Evolutionary conservation across 1,140 invertebrate genomes (phyloP).

Genomic region (Stratiolaelaps scimitus): DNA sequence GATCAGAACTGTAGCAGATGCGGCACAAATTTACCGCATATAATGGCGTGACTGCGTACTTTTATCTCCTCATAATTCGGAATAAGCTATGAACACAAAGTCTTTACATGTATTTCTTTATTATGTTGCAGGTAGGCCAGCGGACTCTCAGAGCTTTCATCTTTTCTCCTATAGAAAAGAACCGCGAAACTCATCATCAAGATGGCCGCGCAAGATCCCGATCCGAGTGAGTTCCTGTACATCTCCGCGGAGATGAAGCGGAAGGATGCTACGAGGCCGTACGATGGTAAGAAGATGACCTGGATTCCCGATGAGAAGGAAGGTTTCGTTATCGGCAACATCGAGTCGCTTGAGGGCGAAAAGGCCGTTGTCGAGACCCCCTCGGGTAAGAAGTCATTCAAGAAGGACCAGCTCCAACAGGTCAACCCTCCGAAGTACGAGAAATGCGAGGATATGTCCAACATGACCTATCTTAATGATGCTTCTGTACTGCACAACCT

Average conservation of each 20-base stretch:
- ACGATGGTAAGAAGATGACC: slow-evolving; percentile 98
- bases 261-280: slow-evolving; percentile 89
- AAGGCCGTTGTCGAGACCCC: slow-evolving; percentile 75
- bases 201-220: slow-evolving; percentile 53
- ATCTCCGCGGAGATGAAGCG: slow-evolving; percentile 87
- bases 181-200: slow-evolving; percentile 10
- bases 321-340: slow-evolving; percentile 89
- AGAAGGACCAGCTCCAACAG: slow-evolving; percentile 79
- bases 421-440: slow-evolving; percentile 98
- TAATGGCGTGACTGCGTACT: too few relatives aligned
- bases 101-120: background rate
- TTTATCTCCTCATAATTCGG: too few relatives aligned
- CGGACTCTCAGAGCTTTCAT: slow-evolving; percentile 26
- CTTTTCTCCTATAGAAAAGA: slow-evolving; percentile 22
- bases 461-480: slow-evolving; percentile 95
- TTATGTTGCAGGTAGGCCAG: slow-evolving; percentile 14
- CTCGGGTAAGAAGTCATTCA: slow-evolving; percentile 64
- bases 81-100: too few relatives aligned
- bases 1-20: too few relatives aligned
- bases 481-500: slow-evolving; percentile 91
- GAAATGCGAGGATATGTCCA: slow-evolving; percentile 96
- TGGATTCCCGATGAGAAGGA: slow-evolving; percentile 97
- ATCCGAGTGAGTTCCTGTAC: slow-evolving; percentile 84
- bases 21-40: too few relatives aligned
- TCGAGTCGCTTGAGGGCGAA: slow-evolving; percentile 95